Conservation (phyloP, 2,888 invertebrate species). For the Trichacis sp. region DNA sequence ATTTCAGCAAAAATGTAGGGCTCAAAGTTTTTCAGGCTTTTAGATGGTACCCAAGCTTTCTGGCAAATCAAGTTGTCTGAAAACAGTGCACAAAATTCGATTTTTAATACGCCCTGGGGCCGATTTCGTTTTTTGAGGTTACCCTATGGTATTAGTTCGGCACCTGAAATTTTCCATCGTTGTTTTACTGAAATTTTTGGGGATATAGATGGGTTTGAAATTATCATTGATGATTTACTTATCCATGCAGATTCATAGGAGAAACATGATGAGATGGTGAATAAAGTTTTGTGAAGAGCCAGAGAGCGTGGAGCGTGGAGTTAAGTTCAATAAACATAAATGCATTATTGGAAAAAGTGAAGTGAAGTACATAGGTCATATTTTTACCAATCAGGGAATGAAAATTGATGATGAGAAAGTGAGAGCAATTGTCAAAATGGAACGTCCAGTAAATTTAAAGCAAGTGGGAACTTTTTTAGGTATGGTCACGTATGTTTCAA, state of each 20-base stretch:
- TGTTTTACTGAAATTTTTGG: slow-evolving; percentile 41
- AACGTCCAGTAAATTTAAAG: slow-evolving; percentile 1
- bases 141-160: slow-evolving; percentile 49
- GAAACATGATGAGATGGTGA: not conserved
- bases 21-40: slow-evolving; percentile 29
- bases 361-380: slow-evolving; percentile 6
- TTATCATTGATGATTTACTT: slow-evolving; percentile 24
- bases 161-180: slow-evolving; percentile 51
- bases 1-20: slow-evolving; percentile 32
- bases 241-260: not conserved
- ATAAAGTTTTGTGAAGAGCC: slow-evolving; percentile 10
- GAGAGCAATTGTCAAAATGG: slow-evolving; percentile 9
- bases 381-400: not conserved
- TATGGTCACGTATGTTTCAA: slow-evolving; percentile 32
- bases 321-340: not conserved
- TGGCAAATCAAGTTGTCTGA: slow-evolving; percentile 45
- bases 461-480: slow-evolving; percentile 1
- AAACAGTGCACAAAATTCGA: slow-evolving; percentile 41
- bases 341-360: slow-evolving; percentile 1
- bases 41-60: slow-evolving; percentile 48
- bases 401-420: slow-evolving; percentile 9
- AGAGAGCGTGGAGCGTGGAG: not conserved
- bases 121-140: slow-evolving; percentile 50
- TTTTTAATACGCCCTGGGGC: slow-evolving; percentile 51
- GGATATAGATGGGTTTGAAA: slow-evolving; percentile 42